Evolutionary conservation across 2,888 invertebrate genomes (phyloP).

Genomic region (Lasius platythorax): DNA sequence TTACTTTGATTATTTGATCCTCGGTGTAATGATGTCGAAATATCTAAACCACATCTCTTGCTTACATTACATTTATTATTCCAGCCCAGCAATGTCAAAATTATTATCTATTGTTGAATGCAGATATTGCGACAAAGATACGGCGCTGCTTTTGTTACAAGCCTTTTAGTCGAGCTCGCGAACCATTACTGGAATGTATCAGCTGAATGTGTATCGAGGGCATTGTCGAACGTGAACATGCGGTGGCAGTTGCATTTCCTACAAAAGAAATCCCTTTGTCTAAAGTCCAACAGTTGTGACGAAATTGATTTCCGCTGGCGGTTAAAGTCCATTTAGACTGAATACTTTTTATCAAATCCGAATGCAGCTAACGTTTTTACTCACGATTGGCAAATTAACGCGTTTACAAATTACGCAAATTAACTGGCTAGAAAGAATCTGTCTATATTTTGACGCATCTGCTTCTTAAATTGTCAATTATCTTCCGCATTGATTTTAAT

Average conservation of each 20-base stretch:
- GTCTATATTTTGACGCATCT: neutral
- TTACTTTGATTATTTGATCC: neutral
- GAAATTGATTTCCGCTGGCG: conserved; percentile 38
- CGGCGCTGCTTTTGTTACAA: conserved; percentile 26
- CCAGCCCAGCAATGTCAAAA: neutral
- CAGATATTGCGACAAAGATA: conserved; percentile 44
- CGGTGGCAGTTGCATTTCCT: conserved; percentile 21
- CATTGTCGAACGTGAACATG: conserved; percentile 21
- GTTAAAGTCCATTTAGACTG: conserved; percentile 27
- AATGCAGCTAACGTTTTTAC: neutral
- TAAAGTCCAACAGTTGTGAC: conserved; percentile 16
- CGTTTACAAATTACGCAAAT: conserved; percentile 5
- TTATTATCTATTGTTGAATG: conserved; percentile 33
- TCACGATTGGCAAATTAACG: neutral
- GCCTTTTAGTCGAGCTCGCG: conserved; percentile 35
- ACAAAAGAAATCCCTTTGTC: conserved; percentile 27
- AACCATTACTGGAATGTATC: conserved; percentile 37
- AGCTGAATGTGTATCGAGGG: conserved; percentile 19
- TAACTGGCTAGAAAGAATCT: neutral
- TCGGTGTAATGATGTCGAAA: neutral
- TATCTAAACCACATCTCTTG: neutral
- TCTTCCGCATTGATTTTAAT: neutral
- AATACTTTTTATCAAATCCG: conserved; percentile 4
- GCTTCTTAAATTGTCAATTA: neutral
- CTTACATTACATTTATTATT: conserved; percentile 20